Conservation (phyloP, 1,140 invertebrate genomes). For the Tetranychus urticae region DNA sequence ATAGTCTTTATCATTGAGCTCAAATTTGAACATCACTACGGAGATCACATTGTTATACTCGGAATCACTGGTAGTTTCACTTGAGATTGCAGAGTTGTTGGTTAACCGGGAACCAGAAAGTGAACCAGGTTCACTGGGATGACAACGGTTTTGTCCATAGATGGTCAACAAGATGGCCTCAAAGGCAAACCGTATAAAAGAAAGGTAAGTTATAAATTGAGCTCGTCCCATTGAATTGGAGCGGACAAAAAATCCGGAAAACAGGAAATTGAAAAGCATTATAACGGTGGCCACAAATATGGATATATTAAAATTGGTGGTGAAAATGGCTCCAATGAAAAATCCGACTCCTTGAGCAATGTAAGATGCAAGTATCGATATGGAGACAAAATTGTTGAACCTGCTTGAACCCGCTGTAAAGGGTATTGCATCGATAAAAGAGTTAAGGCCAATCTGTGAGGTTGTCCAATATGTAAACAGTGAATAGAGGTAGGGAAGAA, state of each 20-base stretch:
- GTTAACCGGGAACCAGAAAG: background rate
- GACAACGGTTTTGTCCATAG: background rate
- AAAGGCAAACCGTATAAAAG: constrained; percentile 1
- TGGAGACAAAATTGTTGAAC: background rate
- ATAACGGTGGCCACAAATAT: constrained; percentile 1
- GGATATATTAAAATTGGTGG: background rate
- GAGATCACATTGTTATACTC: background rate
- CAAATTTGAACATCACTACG: constrained; percentile 1
- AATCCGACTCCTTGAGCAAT: constrained; percentile 1
- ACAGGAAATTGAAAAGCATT: background rate
- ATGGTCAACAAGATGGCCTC: background rate
- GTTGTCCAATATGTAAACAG: background rate
- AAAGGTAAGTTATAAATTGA: background rate
- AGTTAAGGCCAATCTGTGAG: background rate
- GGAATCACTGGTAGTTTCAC: background rate
- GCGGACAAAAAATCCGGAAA: background rate
- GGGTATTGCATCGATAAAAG: background rate
- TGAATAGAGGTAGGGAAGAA: background rate
- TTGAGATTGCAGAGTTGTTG: background rate
- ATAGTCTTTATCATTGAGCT: background rate
- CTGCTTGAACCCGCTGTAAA: background rate
- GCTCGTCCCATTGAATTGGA: background rate
- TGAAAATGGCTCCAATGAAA: constrained; percentile 1
- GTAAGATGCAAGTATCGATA: background rate
- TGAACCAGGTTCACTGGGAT: background rate